phyloP scores from a whole-genome alignment of 2,797 vertebrate genomes.

The Petrocephalus schoutedeni region DNA sequence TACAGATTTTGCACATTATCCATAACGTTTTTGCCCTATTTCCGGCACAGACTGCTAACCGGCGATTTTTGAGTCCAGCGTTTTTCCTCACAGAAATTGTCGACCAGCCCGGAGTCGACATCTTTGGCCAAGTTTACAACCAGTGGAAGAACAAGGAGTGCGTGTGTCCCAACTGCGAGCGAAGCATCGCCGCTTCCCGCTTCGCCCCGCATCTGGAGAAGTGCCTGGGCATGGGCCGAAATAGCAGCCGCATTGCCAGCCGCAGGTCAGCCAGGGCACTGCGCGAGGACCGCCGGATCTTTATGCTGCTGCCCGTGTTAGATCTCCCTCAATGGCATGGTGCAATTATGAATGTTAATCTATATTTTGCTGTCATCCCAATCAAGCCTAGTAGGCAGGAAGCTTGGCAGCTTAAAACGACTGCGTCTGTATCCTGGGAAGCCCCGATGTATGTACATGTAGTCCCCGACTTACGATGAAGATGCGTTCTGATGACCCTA shows the following conservation, averaged over 20 bases:
- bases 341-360: no score
- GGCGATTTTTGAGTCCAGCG: neutral
- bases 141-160: slow-evolving; percentile 99
- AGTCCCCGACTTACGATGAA: no score
- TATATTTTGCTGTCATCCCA: neutral
- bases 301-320: neutral
- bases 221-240: slow-evolving; percentile 94
- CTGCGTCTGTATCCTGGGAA: neutral
- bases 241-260: slow-evolving; percentile 95
- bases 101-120: slow-evolving; percentile 94
- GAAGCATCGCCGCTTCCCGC: slow-evolving; percentile 89
- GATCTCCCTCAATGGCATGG: neutral
- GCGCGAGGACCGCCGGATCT: neutral
- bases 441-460: neutral
- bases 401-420: neutral
- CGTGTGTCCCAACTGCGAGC: slow-evolving; percentile 92
- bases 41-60: neutral
- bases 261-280: slow-evolving; percentile 64
- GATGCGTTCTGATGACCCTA: no score
- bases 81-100: slow-evolving; percentile 75
- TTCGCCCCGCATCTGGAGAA: slow-evolving; percentile 95
- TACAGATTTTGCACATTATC: neutral
- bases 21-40: neutral
- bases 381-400: neutral
- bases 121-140: slow-evolving; percentile 96